Evolutionary conservation across 2,797 vertebrate genomes (phyloP), one percentile per base, ranked within the genome.

Genomic region (Lagodon rhomboides): DNA sequence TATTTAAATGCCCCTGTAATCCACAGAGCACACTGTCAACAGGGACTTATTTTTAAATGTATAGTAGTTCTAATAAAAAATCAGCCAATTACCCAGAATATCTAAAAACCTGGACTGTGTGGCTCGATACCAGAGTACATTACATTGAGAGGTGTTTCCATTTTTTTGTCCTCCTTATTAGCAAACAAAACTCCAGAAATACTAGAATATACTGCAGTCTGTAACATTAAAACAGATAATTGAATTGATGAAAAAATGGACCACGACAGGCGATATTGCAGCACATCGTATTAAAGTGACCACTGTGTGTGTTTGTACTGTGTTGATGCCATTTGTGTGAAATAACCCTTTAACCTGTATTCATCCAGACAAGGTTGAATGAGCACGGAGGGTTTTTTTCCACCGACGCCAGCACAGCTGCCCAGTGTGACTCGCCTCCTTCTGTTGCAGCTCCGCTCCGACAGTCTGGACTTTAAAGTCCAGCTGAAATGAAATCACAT

Each of bases 281-380:
- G 10, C 16, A 23, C n/a, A 62, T 25, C 17, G 3, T 27, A 43
- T 15, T 43, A 51, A 34, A 38, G 18, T 49, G 51, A 23, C 20
- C 20, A 6, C 8, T 41, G n/a, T 22, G 8, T 23, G 12, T 38
- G 4, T 27, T 9, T 56, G 5, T n/a, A 34, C 55, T 17, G 25
- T 18, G 11, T 50, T 73, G 9, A 50, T 50, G 17, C 8, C 20
- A 41, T 67, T 61, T 77, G 46, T 47, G 22, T 65, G 47, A 49
- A 49, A 73, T 1, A 38, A 20, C 34, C 18, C 8, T 62, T 62
- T 27, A 61, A 58, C 47, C 51, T 72, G 27, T 27, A 54, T 49
- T 73, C 23, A 41, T 67, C 9, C 38, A 23, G 25, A 46, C 38
- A 6, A 4, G 11, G 30, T 9, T 44, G 12, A 41, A 10, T 56